These are phyloP conservation scores for Hucho hucho DNA, from an alignment of 2,113 vertebrate genomes.

Conservation along the genomic window DNA sequence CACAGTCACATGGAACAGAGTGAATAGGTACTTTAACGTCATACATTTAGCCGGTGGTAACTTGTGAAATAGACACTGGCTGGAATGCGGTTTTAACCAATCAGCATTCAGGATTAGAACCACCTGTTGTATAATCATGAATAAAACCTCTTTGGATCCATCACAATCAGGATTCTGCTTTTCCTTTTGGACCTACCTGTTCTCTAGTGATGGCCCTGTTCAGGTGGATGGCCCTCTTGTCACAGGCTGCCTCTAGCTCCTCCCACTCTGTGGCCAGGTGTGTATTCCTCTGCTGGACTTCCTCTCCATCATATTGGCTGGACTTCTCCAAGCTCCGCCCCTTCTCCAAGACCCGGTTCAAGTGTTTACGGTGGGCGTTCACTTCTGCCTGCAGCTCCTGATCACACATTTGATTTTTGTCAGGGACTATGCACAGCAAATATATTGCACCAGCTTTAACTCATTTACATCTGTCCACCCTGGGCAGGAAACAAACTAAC, in stretches of 20 bases:
- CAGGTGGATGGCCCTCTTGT: slow-evolving; percentile 68
- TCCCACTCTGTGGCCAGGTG: slow-evolving; percentile 77
- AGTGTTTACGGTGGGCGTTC: slow-evolving; percentile 75
- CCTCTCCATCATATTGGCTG: slow-evolving; percentile 65
- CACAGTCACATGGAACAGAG: too few species aligned
- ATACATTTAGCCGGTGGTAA: too few species aligned
- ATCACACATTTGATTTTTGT: slow-evolving; percentile 9
- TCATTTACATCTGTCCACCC: too few species aligned
- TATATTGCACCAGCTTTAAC: too few species aligned
- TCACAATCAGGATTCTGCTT: not conserved
- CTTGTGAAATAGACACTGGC: too few species aligned
- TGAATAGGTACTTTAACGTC: too few species aligned
- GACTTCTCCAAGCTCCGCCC: slow-evolving; percentile 66
- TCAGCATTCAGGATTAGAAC: too few species aligned
- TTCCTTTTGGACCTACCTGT: slow-evolving; percentile 69
- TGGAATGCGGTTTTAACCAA: too few species aligned
- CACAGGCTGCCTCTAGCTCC: slow-evolving; percentile 77
- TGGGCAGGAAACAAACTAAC: too few species aligned
- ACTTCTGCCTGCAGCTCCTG: slow-evolving; percentile 82
- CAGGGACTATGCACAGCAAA: not conserved
- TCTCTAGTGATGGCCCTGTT: slow-evolving; percentile 76
- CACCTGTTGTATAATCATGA: too few species aligned
- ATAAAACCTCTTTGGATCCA: not conserved
- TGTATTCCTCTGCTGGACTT: slow-evolving; percentile 71
- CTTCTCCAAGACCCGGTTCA: slow-evolving; percentile 74